Evolutionary conservation across 2,113 vertebrate genomes (phyloP), one percentile per base, ranked within the genome.

Genomic region (Salvelinus sp.): DNA sequence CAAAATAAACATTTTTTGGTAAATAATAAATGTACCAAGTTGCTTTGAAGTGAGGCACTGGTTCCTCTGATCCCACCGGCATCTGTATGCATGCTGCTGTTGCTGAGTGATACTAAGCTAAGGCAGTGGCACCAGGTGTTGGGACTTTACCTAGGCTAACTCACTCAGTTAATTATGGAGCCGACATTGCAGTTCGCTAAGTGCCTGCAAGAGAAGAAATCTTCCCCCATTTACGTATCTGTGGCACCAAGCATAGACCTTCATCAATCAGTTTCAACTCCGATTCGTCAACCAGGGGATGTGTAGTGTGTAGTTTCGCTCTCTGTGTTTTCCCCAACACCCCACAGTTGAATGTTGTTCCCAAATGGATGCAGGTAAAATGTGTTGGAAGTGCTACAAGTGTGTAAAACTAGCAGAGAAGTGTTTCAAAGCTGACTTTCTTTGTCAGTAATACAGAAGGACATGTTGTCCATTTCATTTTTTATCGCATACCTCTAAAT

Each of bases 151-250:
- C 28, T 38, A 54, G 67, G 80, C 58, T 71, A 81, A 76, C 82
- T 22, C 47, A 44, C 73, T 85, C 67, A 70, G 70, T 90, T 82
- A 82, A 88, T 88, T 82, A 84, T 74, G 67, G 81, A 47, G 76
- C 76, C 75, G 22, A 65, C 65, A 82, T 23, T 38, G 38, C 38
- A 38, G 38, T 38, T 22, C 72, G 69, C 76, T 14, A 50, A 50
- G 64, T 6, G 6, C 65, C 76, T 58, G 76, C 50, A 62, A 48
- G 47, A 60, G n/a, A 3, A 64, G 20, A n/a, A 62, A 22, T 63
- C 70, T 38, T 60, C 62, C 57, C 14, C 77, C 18, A 84, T 82
- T 74, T 86, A 62, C 79, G 76, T 78, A 76, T 48, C 70, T 64
- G 23, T 16, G 12, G 3, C 48, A 50, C 74, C 68, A 67, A 71